Conservation (phyloP, 2,888 invertebrate genomes). For the Yponomeuta malinellus region DNA sequence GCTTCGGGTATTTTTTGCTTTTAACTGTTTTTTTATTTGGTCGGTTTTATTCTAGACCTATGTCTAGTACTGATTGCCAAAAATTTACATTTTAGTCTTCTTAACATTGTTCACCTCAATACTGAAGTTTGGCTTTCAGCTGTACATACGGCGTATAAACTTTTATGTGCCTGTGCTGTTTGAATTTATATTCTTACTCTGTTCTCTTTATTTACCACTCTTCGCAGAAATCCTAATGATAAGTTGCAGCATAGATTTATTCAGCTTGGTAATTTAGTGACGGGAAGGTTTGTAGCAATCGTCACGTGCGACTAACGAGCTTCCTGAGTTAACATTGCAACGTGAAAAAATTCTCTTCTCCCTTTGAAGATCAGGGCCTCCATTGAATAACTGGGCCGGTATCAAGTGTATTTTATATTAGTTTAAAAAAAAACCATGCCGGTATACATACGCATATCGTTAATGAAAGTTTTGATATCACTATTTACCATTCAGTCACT, state of each 20-base stretch:
- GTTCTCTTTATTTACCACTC: not conserved
- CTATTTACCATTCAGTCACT: no score
- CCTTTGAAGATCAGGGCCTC: slow-evolving; percentile 20
- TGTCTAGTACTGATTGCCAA: no score
- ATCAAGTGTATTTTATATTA: slow-evolving; percentile 8
- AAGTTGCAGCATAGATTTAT: slow-evolving; percentile 33
- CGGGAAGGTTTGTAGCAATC: slow-evolving; percentile 56
- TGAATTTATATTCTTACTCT: not conserved
- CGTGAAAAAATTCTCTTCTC: slow-evolving; percentile 63
- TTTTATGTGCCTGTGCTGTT: not conserved
- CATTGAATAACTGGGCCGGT: not conserved
- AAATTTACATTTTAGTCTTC: not conserved
- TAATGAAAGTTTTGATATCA: no score
- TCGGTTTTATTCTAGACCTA: no score
- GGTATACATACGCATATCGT: no score
- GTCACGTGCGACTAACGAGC: slow-evolving; percentile 72
- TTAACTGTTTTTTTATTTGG: no score
- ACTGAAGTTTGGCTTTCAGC: not conserved
- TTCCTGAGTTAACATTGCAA: slow-evolving; percentile 64
- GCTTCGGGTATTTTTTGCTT: no score
- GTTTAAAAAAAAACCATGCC: no score
- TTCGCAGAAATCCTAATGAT: not conserved
- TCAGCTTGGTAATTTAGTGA: slow-evolving; percentile 52
- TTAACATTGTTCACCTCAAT: not conserved
- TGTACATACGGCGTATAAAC: not conserved